Base-by-base conservation (phyloP, 2,797 vertebrate genomes). In the Alectoris magna region DNA sequence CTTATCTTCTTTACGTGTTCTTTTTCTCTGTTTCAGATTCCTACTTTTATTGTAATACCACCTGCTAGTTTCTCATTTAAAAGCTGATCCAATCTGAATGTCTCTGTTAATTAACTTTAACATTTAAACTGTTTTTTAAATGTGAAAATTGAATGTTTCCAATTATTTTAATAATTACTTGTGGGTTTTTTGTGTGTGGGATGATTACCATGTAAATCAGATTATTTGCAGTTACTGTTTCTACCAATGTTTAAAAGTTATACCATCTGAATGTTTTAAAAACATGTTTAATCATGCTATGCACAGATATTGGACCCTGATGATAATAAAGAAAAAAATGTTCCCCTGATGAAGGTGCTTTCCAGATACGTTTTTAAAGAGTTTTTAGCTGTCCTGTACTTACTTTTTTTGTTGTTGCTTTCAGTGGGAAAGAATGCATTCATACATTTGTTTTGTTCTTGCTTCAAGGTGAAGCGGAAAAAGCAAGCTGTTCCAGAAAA, bases 391-490 rank as follows among this genome's bases (percentile, higher is more conserved):
- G 14, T 62, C 31, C 14, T 77, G 13, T 34, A 8, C 21, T 88
- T 85, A 12, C 48, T 49, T 49, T 44, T 44, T 44, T 55, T 62
- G 48, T 55, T 62, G 2, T 67, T 82, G 21, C 2, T 2, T 10
- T 39, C 7, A 14, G 22, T 64, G 23, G 49, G 43, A 39, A 60
- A 48, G 17, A 73, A 44, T 15, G 11, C 56, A 18, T 51, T 95
- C 27, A 88, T 64, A 22, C 9, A 12, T 77, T 41, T 66, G 68
- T 53, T 64, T 46, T 59, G 4, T 93, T 84, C 46, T 94, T 85
- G 18, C 71, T 96, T 77, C 13, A 96, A 99, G 99, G 98, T 98
- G 44, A 99, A 99, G 95, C 98, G 98, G 97, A 99, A 99, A 98
- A 99, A 98, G 98, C 91, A 98, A n/a, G 97, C 95, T 77, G 22